A percentile compares a stretch with the other conserved stretches of the same genome.
Conservation (phyloP, 35 echinoderm and acorn worm genomes). For the Ophiothrix spiculata region DNA sequence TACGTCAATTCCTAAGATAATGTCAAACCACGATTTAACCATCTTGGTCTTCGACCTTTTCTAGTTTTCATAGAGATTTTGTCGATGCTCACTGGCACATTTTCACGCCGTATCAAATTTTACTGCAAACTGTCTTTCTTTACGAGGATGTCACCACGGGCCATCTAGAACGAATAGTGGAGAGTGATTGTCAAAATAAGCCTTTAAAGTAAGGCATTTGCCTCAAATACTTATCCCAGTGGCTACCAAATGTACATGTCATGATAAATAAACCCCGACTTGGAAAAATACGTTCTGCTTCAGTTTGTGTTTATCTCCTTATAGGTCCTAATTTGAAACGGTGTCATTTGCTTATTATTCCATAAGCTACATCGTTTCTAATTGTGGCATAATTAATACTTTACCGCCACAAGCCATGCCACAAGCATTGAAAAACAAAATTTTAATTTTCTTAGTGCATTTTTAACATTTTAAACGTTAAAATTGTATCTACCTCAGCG, state of each 20-base stretch:
- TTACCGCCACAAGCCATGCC: too few species aligned
- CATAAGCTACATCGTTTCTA: too few species aligned
- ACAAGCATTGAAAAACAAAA: too few species aligned
- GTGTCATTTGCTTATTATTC: too few species aligned
- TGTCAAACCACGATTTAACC: not conserved
- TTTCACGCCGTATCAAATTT: constrained; percentile 10
- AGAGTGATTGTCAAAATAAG: constrained; percentile 2
- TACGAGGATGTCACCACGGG: not conserved
- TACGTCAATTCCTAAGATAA: not conserved
- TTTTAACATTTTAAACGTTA: not conserved
- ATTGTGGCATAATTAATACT: too few species aligned
- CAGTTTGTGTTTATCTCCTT: too few species aligned
- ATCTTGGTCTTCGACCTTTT: constrained; percentile 11
- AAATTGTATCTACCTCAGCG: not conserved
- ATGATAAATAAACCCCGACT: not conserved
- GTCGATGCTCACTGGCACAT: constrained; percentile 3
- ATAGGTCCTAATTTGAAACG: too few species aligned
- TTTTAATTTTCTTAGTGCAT: too few species aligned
- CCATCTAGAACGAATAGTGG: not conserved
- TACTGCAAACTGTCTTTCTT: not conserved
- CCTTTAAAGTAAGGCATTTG: not conserved
- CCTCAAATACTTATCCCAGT: not conserved
- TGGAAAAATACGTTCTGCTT: too few species aligned
- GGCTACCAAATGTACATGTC: not conserved
- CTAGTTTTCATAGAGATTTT: not conserved